Percentiles rank a stretch among this genome's conserved stretches.
These are phyloP conservation scores for Pseudomyrmex pallidus DNA, from an alignment of 1,140 invertebrate species.

Conservation along the genomic window DNA sequence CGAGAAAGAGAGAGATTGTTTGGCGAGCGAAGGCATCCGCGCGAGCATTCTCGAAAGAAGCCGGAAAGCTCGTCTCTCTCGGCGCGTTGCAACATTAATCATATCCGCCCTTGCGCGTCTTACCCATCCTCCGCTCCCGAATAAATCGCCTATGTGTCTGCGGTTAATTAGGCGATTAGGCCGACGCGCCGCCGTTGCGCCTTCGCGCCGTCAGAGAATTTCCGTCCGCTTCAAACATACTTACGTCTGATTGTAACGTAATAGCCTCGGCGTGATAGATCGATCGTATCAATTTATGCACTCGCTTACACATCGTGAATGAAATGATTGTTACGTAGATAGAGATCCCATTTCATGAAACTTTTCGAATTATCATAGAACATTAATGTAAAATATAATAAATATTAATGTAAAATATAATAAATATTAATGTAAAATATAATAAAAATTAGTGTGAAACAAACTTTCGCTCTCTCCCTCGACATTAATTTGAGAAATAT, in stretches of 20 bases:
- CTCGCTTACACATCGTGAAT: neutral
- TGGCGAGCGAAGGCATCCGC: neutral
- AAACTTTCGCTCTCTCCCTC: neutral
- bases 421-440: neutral
- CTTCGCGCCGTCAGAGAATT: conserved; percentile 13
- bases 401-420: neutral
- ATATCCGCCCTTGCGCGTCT: conserved; percentile 4
- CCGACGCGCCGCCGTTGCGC: neutral
- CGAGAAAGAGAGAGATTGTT: conserved; percentile 56
- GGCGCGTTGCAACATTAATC: conserved; percentile 64
- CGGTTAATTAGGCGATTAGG: conserved; percentile 62
- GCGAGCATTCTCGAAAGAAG: conserved; percentile 41
- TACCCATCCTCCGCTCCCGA: neutral
- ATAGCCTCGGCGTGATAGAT: conserved; percentile 33
- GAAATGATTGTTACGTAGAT: neutral
- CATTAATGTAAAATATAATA: neutral
- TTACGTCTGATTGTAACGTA: conserved; percentile 42
- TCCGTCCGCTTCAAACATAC: conserved; percentile 31
- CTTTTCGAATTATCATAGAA: conserved; percentile 8
- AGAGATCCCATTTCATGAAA: neutral
- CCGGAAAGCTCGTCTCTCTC: conserved; percentile 1
- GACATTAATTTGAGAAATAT: neutral
- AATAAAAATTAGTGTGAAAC: neutral
- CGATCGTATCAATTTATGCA: conserved; percentile 10
- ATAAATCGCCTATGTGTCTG: conserved; percentile 45